These are phyloP conservation scores for Tryphoninae sp. DNA, from an alignment of 2,888 invertebrate species.

Conservation along the genomic window DNA sequence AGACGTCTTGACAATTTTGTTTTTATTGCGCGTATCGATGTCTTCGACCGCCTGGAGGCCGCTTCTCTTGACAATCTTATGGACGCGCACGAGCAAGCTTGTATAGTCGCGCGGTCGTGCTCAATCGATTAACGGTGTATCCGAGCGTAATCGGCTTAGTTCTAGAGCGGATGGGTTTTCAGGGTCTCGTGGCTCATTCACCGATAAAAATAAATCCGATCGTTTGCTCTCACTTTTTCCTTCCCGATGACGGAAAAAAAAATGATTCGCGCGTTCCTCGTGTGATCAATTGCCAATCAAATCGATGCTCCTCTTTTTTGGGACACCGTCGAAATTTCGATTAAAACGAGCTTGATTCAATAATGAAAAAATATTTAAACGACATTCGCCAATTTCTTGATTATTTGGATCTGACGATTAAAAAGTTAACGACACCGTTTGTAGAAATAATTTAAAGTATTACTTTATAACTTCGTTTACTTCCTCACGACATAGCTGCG, in stretches of 20 bases:
- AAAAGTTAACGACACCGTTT: conserved; percentile 42
- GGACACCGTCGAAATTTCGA: no score
- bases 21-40: conserved; percentile 40
- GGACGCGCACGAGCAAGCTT: conserved; percentile 42
- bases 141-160: conserved; percentile 50
- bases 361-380: no score
- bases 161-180: conserved; percentile 36
- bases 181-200: conserved; percentile 46
- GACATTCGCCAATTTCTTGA: no score
- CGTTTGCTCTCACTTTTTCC: no score
- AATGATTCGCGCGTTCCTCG: neutral
- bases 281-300: neutral
- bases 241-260: no score
- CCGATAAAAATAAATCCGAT: conserved; percentile 34
- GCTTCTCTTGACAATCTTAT: conserved; percentile 35
- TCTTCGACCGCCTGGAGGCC: conserved; percentile 46
- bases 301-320: no score
- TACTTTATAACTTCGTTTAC: conserved; percentile 30
- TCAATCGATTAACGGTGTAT: conserved; percentile 58
- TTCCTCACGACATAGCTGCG: conserved; percentile 45
- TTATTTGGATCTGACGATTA: conserved; percentile 9
- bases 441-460: no score
- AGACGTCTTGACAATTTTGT: conserved; percentile 14
- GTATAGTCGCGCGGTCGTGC: conserved; percentile 31
- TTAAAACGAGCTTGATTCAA: no score